Percentiles rank a stretch among this genome's conserved stretches.
phyloP scores from a whole-genome alignment of 1,140 invertebrate genomes.

The Heliconius hewitsoni region DNA sequence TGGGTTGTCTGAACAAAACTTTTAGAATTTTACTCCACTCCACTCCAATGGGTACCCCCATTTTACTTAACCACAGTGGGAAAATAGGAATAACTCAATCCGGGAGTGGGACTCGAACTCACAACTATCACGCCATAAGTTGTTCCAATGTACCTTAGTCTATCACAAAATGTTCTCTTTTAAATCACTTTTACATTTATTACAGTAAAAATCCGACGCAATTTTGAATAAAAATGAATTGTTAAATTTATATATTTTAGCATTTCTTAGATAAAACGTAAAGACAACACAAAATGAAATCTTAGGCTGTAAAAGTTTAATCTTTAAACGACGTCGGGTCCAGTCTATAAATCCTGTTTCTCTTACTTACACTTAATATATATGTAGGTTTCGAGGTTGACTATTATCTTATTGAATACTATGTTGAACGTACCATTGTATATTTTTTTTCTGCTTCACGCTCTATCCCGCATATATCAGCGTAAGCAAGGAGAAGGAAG shows the following conservation, averaged over 20 bases:
- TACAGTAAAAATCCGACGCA: not conserved
- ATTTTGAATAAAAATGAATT: not conserved
- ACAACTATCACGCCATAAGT: not conserved
- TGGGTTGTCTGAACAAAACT: no score
- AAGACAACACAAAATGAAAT: not conserved
- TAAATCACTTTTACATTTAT: not conserved
- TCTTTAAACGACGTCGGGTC: not conserved
- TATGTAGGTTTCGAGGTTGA: no score
- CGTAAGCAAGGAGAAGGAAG: no score
- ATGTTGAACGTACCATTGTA: not conserved
- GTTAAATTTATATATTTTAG: not conserved
- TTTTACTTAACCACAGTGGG: no score
- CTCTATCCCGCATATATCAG: no score
- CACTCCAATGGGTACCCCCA: no score
- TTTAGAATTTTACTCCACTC: no score
- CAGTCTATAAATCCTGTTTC: not conserved
- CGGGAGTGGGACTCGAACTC: no score
- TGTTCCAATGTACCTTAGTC: not conserved
- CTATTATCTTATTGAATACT: not conserved
- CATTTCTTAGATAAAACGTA: not conserved
- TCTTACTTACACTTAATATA: not conserved
- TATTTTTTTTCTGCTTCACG: no score
- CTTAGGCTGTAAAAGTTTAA: not conserved
- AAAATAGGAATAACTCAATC: no score
- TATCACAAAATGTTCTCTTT: no score